Conservation (phyloP, 2,888 invertebrate species). For the Tubulanus polymorphus region DNA sequence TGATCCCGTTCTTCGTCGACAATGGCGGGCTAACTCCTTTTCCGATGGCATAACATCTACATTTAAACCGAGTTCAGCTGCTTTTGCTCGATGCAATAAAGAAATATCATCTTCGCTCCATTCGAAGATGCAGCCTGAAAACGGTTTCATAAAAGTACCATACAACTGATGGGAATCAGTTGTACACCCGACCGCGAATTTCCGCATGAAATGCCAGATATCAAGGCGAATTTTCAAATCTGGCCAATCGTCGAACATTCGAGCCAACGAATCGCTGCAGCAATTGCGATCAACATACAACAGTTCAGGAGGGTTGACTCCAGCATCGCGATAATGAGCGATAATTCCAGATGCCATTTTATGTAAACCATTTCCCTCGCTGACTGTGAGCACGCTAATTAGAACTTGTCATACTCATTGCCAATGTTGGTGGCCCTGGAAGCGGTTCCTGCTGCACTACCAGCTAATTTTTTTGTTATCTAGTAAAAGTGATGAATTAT, state of each 20-base stretch:
- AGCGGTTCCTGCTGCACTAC: conserved; percentile 19
- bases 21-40: conserved; percentile 19
- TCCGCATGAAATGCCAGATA: conserved; percentile 29
- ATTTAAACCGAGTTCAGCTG: no score
- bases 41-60: conserved; percentile 4
- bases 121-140: conserved; percentile 20
- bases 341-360: conserved; percentile 22
- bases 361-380: conserved; percentile 22
- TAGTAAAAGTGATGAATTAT: no score
- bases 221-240: conserved; percentile 15
- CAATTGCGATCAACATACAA: conserved; percentile 32
- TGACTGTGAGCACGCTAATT: conserved; percentile 23
- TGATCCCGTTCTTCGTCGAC: conserved; percentile 20
- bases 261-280: conserved; percentile 15
- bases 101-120: conserved; percentile 23
- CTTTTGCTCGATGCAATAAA: no score
- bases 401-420: conserved; percentile 26
- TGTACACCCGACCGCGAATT: conserved; percentile 17
- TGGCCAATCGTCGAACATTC: neutral
- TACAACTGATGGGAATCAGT: conserved; percentile 26
- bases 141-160: conserved; percentile 21
- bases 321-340: conserved; percentile 18
- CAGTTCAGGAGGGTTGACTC: conserved; percentile 20
- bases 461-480: conserved; percentile 20
- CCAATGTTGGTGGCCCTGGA: conserved; percentile 27